Evolutionary conservation across 2,797 vertebrate species (phyloP).

Genomic region (Hypotaenidia philippensis): DNA sequence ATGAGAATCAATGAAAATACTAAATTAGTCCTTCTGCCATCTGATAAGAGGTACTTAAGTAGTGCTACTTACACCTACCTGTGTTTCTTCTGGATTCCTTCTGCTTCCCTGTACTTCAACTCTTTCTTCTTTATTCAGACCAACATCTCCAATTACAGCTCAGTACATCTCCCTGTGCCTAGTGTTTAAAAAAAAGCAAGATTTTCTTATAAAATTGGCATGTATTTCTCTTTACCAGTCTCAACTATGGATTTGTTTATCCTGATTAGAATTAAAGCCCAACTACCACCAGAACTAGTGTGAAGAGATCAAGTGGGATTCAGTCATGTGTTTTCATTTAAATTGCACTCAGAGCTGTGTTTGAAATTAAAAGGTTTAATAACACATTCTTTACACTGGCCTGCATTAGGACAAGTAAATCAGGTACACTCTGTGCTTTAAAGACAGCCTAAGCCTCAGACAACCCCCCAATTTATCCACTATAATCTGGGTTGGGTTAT

Average conservation of each 20-base stretch:
- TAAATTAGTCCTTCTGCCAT: not conserved
- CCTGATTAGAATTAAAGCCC: slow-evolving; percentile 13
- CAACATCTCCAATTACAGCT: not conserved
- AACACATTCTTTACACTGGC: not conserved
- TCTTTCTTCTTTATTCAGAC: not conserved
- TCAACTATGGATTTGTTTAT: slow-evolving; percentile 20
- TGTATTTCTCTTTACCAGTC: not conserved
- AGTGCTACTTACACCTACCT: not conserved
- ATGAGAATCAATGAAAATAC: not conserved
- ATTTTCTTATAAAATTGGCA: not conserved
- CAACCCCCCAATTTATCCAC: not conserved
- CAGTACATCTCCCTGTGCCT: not conserved
- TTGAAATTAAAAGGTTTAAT: slow-evolving; percentile 61
- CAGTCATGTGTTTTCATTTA: slow-evolving; percentile 14
- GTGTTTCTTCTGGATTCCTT: not conserved
- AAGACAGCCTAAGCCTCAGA: not conserved
- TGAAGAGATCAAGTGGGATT: slow-evolving; percentile 34
- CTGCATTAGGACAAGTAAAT: slow-evolving; percentile 15
- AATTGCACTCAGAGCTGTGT: not conserved
- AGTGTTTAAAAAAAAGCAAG: not conserved
- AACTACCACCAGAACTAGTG: not conserved
- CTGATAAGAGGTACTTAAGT: not conserved
- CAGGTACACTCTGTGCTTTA: not conserved
- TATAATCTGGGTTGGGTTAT: not conserved
- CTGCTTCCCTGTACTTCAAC: not conserved